Evolutionary conservation across 2,888 invertebrate species (phyloP), one percentile per base, ranked within the genome.

Genomic region (Apamea monoglypha): DNA sequence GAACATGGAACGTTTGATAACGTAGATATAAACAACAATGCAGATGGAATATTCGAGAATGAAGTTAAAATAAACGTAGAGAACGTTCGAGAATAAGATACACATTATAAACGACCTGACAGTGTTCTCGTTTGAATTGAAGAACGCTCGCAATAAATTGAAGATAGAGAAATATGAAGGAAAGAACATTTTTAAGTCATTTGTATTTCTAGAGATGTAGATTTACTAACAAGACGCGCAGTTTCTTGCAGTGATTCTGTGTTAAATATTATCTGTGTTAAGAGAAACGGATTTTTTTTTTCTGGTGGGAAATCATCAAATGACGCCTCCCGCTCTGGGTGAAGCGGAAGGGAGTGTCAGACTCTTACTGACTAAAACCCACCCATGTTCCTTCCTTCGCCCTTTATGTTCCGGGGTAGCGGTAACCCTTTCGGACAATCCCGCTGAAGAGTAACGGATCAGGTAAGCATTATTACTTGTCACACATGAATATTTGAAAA

Each of bases 31-130:
- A 68, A 73, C 32, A 71, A 71, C 75, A 73, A 61, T 79, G 71
- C 56, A 66, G n/a, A 53, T 61, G 66, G 40, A 76, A 80, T 68
- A 74, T 77, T 74, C 63, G 14, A 84, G 64, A 81, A 67, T 50
- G 40, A 36, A 72, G 21, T 59, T 80, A 71, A 74, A 71, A 78
- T 76, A 69, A 78, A 78, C 56, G 36, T 16, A 70, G 25, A 69
- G 2, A 66, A 70, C 14, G 18, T 63, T 83, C 40, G n/a, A 84
- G 73, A 76, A 67, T 47, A 70, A 50, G 29, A 76, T 50, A 59
- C 47, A 76, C 70, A 76, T 70, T 70, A 80, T 76, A 16, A 76
- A 84, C 64, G 53, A 80, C 67, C 61, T 71, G 73, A 44, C 32
- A 70, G 64, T 44, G 21, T 67, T 72, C 44, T 77, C 63, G 61